These are phyloP conservation scores for Drosophila macrospina DNA, from an alignment of 2,888 invertebrate species.

Conservation along the genomic window DNA sequence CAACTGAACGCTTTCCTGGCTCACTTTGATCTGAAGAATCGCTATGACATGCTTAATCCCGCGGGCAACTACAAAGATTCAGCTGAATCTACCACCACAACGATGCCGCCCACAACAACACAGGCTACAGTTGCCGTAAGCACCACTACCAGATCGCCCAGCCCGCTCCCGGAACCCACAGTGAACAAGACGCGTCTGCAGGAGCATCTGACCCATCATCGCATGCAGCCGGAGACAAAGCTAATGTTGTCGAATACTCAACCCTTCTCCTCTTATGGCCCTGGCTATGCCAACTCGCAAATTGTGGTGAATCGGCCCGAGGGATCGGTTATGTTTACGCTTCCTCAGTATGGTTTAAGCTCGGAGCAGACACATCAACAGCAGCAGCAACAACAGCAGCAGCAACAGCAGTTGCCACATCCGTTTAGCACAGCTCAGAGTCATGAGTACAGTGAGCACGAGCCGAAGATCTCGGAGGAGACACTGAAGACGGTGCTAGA, in stretches of 20 bases:
- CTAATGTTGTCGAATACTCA: conserved; percentile 73
- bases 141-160: background rate
- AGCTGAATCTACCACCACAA: conserved; percentile 11
- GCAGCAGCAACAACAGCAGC: conserved; percentile 25
- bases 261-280: conserved; percentile 62
- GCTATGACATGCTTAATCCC: conserved; percentile 77
- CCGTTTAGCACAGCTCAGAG: conserved; percentile 31
- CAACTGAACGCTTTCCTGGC: conserved; percentile 85
- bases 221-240: conserved; percentile 80
- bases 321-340: conserved; percentile 83
- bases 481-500: conserved; percentile 85
- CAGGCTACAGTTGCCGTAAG: background rate
- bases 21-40: conserved; percentile 84
- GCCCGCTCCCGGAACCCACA: conserved; percentile 36
- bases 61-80: conserved; percentile 9
- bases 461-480: conserved; percentile 84
- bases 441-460: conserved; percentile 67
- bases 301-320: conserved; percentile 85
- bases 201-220: conserved; percentile 59
- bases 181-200: conserved; percentile 59
- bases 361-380: conserved; percentile 44
- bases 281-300: conserved; percentile 83
- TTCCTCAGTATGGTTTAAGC: conserved; percentile 65
- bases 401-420: conserved; percentile 7
- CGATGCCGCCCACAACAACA: conserved; percentile 10